Evolutionary conservation across 2,888 invertebrate species (phyloP).

Genomic region (Volucella inflata): DNA sequence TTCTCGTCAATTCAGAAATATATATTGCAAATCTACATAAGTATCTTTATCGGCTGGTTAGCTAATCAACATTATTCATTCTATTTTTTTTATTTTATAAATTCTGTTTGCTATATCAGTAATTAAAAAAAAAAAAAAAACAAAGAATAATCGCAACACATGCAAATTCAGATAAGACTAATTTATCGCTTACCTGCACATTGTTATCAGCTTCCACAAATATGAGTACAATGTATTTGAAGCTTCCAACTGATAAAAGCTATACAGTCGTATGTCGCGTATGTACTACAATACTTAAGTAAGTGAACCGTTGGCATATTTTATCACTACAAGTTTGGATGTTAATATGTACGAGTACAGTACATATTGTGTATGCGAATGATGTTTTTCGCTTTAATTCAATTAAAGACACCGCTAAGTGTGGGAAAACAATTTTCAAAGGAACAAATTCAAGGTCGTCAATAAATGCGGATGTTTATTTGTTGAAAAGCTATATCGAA

Average conservation of each 20-base stretch:
- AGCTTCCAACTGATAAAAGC: constrained; percentile 5
- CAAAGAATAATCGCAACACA: background rate
- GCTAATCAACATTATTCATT: too few species aligned
- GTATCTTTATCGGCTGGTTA: too few species aligned
- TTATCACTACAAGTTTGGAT: background rate
- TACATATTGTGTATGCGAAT: too few species aligned
- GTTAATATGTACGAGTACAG: too few species aligned
- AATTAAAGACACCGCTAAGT: too few species aligned
- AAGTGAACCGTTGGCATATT: background rate
- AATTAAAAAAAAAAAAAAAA: background rate
- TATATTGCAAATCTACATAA: too few species aligned
- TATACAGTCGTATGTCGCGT: background rate
- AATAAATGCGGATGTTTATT: too few species aligned
- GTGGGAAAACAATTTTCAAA: too few species aligned
- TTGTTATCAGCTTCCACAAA: background rate
- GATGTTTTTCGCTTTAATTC: too few species aligned
- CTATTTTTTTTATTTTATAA: background rate
- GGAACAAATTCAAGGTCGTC: too few species aligned
- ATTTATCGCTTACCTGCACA: constrained; percentile 21
- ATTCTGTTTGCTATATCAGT: background rate
- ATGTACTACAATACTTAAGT: background rate
- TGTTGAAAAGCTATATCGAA: too few species aligned
- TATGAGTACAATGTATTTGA: background rate
- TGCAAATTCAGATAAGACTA: constrained; percentile 9
- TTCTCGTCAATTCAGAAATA: too few species aligned